These are phyloP conservation scores for Strongylocentrotus purpuratus DNA, from an alignment of 35 echinoderm and acorn worm species.

Conservation along the genomic window DNA sequence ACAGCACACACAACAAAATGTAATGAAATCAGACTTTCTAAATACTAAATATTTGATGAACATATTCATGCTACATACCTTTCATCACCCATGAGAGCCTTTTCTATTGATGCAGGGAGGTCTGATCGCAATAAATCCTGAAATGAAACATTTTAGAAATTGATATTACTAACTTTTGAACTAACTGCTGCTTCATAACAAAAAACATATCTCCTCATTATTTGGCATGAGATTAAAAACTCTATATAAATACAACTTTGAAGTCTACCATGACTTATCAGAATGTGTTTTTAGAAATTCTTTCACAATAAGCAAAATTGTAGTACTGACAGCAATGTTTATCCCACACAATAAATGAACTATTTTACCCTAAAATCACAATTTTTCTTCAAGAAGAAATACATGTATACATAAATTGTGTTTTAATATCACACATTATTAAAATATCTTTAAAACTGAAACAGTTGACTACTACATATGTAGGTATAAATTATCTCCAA, in stretches of 20 bases:
- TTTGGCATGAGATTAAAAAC: background rate
- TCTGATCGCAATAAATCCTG: constrained; percentile 92
- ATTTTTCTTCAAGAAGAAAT: no score
- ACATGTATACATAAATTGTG: no score
- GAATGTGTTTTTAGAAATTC: background rate
- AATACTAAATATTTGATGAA: background rate
- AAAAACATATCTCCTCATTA: background rate
- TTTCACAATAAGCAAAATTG: background rate
- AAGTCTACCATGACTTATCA: background rate
- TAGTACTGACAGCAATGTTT: no score
- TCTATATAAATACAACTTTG: no score
- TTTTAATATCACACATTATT: no score
- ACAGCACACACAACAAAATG: no score
- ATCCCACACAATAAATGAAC: no score
- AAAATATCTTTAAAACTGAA: no score
- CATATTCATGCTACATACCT: constrained; percentile 52
- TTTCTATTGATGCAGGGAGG: constrained; percentile 93
- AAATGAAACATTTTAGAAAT: background rate
- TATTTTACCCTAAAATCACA: no score
- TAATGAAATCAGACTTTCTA: background rate
- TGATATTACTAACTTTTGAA: no score
- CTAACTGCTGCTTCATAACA: background rate
- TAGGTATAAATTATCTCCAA: background rate
- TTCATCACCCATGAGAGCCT: constrained; percentile 98
- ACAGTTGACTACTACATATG: no score